A percentile compares a stretch with the other conserved stretches of the same genome.
Conservation (phyloP, 2,888 invertebrate species). For the Ormyrus rosae region DNA sequence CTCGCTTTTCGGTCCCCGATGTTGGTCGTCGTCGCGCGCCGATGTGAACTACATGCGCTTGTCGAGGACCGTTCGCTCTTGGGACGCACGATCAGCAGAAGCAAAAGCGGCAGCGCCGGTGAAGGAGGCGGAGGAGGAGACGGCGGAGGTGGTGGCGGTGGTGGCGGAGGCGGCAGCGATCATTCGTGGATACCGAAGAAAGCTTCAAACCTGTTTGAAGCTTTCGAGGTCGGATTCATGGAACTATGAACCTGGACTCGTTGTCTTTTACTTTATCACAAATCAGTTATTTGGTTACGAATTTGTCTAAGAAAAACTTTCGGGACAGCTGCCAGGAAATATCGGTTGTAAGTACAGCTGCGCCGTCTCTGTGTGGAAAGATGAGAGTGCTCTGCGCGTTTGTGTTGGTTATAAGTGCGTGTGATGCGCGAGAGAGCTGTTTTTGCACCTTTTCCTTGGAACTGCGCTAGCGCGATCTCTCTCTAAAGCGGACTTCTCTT, state of each 20-base stretch:
- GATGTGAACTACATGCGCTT: constrained; percentile 75
- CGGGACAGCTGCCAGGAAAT: constrained; percentile 93
- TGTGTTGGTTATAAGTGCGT: not conserved
- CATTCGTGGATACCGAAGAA: constrained; percentile 88
- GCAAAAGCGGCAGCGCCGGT: constrained; percentile 3
- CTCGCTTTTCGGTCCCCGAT: constrained; percentile 71
- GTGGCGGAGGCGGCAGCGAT: constrained; percentile 61
- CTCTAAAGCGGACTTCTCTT: not conserved
- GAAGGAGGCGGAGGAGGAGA: constrained; percentile 13
- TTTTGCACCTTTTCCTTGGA: constrained; percentile 5
- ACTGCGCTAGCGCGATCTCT: constrained; percentile 15
- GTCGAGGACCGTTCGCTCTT: constrained; percentile 61
- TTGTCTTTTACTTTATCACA: constrained; percentile 99
- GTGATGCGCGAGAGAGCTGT: not conserved
- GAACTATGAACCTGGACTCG: constrained; percentile 99
- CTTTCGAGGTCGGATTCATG: constrained; percentile 94
- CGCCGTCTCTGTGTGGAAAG: constrained; percentile 1
- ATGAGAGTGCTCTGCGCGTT: not conserved
- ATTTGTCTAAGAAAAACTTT: constrained; percentile 96
- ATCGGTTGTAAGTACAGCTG: constrained; percentile 85
- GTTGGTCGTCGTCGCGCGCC: constrained; percentile 76
- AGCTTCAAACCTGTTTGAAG: constrained; percentile 96
- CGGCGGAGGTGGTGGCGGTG: constrained; percentile 66
- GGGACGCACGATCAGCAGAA: constrained; percentile 72
- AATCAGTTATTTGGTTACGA: constrained; percentile 97